Percentiles rank a stretch among this genome's conserved stretches.
Evolutionary conservation across 2,797 vertebrate species (phyloP).

Genomic region (Cossypha polioptera): DNA sequence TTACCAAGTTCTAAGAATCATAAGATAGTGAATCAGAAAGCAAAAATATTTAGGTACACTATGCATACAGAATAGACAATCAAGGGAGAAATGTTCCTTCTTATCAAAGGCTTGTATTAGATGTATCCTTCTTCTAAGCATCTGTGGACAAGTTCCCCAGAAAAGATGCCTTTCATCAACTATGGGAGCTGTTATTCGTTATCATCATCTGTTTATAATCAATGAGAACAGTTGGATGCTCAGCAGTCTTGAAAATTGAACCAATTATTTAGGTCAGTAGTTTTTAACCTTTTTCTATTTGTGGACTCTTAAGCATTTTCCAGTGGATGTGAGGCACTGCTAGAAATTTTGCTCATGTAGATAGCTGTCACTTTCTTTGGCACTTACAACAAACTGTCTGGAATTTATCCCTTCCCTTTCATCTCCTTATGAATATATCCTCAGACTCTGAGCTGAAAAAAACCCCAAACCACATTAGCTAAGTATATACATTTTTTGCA

Average conservation of each 20-base stretch:
- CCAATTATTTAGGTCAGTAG: constrained; percentile 68
- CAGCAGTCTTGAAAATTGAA: constrained; percentile 66
- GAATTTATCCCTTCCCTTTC: constrained; percentile 8
- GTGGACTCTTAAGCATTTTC: constrained; percentile 49
- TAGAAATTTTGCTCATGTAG: constrained; percentile 32
- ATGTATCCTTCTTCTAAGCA: constrained; percentile 40
- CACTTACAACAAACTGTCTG: constrained; percentile 15
- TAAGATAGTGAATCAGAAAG: background rate
- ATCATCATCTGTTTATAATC: constrained; percentile 71
- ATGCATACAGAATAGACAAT: constrained; percentile 51
- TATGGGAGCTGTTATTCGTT: constrained; percentile 59
- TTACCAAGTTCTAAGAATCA: constrained; percentile 27
- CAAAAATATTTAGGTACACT: constrained; percentile 26
- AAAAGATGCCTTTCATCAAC: constrained; percentile 60
- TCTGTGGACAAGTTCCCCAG: constrained; percentile 44
- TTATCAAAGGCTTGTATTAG: constrained; percentile 57
- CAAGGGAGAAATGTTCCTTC: constrained; percentile 43
- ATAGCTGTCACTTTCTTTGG: constrained; percentile 31
- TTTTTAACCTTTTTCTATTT: constrained; percentile 68
- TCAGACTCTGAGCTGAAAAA: background rate
- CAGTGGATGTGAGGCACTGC: background rate
- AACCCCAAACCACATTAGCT: background rate
- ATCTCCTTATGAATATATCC: background rate
- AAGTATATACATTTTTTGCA: background rate
- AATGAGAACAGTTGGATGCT: constrained; percentile 63